phyloP scores from a whole-genome alignment of 2,888 invertebrate genomes.

The Melanargia galathea region DNA sequence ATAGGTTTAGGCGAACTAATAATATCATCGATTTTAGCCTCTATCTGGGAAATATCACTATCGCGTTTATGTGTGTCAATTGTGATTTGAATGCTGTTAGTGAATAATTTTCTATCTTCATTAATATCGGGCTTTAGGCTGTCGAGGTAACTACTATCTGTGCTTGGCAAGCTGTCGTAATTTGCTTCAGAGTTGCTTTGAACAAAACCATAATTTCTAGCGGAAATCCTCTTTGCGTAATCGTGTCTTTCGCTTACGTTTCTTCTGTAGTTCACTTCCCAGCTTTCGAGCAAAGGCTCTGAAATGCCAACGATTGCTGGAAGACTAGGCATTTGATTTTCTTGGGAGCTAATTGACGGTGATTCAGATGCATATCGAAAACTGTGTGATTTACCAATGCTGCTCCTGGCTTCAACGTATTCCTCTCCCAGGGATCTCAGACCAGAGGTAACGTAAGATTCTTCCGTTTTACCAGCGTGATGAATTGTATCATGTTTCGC shows the following conservation, averaged over 20 bases:
- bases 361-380: constrained; percentile 84
- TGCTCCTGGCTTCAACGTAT: constrained; percentile 75
- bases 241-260: constrained; percentile 72
- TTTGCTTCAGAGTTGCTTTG: constrained; percentile 64
- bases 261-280: constrained; percentile 78
- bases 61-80: constrained; percentile 70
- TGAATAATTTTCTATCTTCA: constrained; percentile 69
- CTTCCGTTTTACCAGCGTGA: constrained; percentile 61
- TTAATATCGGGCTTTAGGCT: constrained; percentile 71
- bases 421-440: constrained; percentile 73
- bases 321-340: constrained; percentile 77
- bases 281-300: constrained; percentile 76
- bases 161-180: constrained; percentile 75
- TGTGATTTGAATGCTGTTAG: constrained; percentile 70
- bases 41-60: constrained; percentile 79
- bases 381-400: constrained; percentile 87
- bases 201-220: constrained; percentile 67
- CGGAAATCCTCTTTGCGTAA: constrained; percentile 67
- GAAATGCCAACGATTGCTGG: constrained; percentile 79
- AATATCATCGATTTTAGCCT: constrained; percentile 80
- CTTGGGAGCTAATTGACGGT: constrained; percentile 73
- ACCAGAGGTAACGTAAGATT: constrained; percentile 64
- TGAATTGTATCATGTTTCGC: constrained; percentile 61
- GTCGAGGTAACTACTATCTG: constrained; percentile 76
- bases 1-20: constrained; percentile 79